Conservation (phyloP, 2,888 invertebrate species). For the Aspidiotus rigidus region DNA sequence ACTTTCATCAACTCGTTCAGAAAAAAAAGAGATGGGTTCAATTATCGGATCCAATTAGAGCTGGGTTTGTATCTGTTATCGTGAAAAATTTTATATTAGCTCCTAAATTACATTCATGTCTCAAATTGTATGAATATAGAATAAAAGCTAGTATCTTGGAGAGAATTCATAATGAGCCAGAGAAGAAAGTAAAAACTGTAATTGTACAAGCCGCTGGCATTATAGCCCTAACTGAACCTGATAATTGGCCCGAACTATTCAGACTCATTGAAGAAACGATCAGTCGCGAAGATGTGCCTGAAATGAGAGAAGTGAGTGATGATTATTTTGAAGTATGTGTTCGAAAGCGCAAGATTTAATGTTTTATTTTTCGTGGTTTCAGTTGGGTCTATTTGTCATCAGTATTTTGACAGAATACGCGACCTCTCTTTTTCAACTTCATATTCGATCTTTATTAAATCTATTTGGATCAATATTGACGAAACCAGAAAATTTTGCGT, state of each 20-base stretch:
- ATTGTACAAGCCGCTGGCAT: conserved; percentile 23
- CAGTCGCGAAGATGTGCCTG: conserved; percentile 15
- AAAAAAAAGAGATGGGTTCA: conserved; percentile 24
- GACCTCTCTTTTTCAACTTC: conserved; percentile 17
- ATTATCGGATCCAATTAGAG: conserved; percentile 10
- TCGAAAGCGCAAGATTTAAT: too few species aligned
- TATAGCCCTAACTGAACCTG: conserved; percentile 21
- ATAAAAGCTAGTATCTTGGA: conserved; percentile 21
- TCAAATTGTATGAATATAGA: neutral
- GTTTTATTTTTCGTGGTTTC: neutral
- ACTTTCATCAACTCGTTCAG: conserved; percentile 19
- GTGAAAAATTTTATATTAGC: neutral
- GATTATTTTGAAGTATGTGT: neutral
- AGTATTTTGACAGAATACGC: conserved; percentile 25
- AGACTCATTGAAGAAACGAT: conserved; percentile 16
- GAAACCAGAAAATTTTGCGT: conserved; percentile 21
- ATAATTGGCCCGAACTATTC: conserved; percentile 21
- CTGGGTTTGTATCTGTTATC: conserved; percentile 1
- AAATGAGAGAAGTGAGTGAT: conserved; percentile 22
- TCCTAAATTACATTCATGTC: neutral
- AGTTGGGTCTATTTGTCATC: conserved; percentile 25
- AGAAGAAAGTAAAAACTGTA: conserved; percentile 27
- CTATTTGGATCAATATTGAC: conserved; percentile 15
- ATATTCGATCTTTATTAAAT: conserved; percentile 10
- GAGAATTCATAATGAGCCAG: conserved; percentile 24